Conservation (phyloP, 2,797 vertebrate species). For the Macrochelys suwanniensis region DNA sequence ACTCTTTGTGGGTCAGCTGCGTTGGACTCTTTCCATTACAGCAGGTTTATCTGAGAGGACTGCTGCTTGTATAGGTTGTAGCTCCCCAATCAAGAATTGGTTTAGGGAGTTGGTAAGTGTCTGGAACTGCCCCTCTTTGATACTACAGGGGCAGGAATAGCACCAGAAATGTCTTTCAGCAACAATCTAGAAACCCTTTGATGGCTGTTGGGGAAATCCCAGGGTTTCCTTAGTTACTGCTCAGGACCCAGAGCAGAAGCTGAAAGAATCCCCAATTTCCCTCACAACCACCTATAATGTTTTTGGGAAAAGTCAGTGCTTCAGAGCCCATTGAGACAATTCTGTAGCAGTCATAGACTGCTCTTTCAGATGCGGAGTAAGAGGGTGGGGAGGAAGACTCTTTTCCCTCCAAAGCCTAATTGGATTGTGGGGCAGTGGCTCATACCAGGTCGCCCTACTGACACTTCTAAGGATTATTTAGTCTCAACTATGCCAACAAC, state of each 20-base stretch:
- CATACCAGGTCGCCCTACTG: too few relatives aligned
- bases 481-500: neutral
- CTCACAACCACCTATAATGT: neutral
- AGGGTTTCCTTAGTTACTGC: neutral
- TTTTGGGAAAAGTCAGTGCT: neutral
- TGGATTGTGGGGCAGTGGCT: neutral
- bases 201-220: neutral
- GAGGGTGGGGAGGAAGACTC: neutral
- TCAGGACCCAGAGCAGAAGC: neutral
- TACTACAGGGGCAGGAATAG: too few relatives aligned
- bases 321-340: neutral
- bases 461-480: neutral
- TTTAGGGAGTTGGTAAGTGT: neutral
- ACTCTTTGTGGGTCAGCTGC: neutral
- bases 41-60: neutral
- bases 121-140: neutral
- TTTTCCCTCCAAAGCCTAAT: neutral
- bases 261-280: neutral
- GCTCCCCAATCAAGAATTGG: neutral
- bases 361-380: neutral
- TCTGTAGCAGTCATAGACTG: neutral
- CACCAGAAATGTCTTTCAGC: neutral
- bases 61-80: neutral
- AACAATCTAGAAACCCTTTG: neutral
- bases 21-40: neutral